Evolutionary conservation across 2,113 vertebrate genomes (phyloP).

Genomic region (Cochlearius cochlearius): DNA sequence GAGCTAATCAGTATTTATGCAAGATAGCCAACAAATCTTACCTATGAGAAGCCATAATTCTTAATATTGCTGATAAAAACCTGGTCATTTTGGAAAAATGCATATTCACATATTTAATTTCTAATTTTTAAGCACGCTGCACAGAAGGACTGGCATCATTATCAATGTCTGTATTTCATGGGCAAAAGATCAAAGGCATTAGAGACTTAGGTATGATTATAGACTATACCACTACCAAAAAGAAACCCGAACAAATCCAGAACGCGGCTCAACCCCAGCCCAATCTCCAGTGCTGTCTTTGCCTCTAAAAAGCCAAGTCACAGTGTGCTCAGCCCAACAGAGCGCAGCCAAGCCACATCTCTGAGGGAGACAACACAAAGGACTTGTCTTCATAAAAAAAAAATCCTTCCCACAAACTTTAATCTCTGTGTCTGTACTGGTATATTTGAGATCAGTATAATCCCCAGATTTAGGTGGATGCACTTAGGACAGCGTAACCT

Average conservation of each 20-base stretch:
- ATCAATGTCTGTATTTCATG: neutral
- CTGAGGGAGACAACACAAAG: neutral
- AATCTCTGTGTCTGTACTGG: neutral
- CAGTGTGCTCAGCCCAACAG: neutral
- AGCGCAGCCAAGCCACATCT: neutral
- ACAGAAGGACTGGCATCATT: neutral
- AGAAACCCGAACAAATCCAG: neutral
- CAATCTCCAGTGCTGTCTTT: neutral
- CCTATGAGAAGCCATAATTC: neutral
- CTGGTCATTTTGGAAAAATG: neutral
- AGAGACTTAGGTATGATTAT: neutral
- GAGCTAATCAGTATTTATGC: neutral
- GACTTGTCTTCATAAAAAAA: neutral
- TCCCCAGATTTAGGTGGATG: neutral
- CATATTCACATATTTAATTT: neutral
- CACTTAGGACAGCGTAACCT: neutral
- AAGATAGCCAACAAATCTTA: neutral
- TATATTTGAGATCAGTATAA: neutral
- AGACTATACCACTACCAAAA: neutral
- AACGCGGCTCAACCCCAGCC: neutral
- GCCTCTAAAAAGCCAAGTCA: neutral
- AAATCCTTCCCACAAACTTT: neutral
- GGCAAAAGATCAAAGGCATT: neutral
- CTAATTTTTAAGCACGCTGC: neutral
- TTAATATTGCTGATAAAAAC: neutral